Percentiles rank a stretch among this genome's conserved stretches.
phyloP scores from a whole-genome alignment of 2,113 vertebrate species.

The Conger conger region DNA sequence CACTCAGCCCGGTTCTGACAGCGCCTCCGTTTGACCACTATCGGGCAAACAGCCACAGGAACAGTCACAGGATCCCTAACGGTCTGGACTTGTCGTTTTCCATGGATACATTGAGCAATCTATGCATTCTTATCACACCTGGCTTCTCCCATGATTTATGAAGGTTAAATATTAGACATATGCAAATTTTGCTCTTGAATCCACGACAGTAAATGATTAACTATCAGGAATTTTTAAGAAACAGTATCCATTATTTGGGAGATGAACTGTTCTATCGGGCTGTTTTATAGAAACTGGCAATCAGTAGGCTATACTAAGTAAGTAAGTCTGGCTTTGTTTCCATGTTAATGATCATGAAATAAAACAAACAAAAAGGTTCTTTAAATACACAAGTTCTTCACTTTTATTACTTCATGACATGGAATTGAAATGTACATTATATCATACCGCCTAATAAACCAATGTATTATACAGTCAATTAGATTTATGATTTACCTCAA shows the following conservation, averaged over 20 bases:
- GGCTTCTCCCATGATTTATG: too few relatives aligned
- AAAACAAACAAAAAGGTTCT: slow-evolving; percentile 70
- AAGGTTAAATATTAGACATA: neutral
- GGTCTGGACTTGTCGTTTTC: too few relatives aligned
- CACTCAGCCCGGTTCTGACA: too few relatives aligned
- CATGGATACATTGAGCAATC: too few relatives aligned
- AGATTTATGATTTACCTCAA: slow-evolving; percentile 72
- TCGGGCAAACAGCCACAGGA: too few relatives aligned
- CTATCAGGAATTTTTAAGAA: neutral
- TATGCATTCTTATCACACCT: too few relatives aligned
- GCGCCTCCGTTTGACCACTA: too few relatives aligned
- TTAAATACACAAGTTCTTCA: slow-evolving; percentile 88
- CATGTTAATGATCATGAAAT: neutral
- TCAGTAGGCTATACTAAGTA: neutral
- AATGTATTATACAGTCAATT: slow-evolving; percentile 93
- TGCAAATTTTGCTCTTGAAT: neutral
- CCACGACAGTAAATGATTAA: neutral
- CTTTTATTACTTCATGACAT: slow-evolving; percentile 95
- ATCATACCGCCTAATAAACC: slow-evolving; percentile 83
- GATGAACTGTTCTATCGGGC: neutral
- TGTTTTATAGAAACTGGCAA: neutral
- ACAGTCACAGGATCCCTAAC: too few relatives aligned
- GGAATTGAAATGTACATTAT: slow-evolving; percentile 95
- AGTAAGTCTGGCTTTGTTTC: neutral
- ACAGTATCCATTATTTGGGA: neutral